phyloP scores from a whole-genome alignment of 2,888 invertebrate genomes.

The Dione vanillae region DNA sequence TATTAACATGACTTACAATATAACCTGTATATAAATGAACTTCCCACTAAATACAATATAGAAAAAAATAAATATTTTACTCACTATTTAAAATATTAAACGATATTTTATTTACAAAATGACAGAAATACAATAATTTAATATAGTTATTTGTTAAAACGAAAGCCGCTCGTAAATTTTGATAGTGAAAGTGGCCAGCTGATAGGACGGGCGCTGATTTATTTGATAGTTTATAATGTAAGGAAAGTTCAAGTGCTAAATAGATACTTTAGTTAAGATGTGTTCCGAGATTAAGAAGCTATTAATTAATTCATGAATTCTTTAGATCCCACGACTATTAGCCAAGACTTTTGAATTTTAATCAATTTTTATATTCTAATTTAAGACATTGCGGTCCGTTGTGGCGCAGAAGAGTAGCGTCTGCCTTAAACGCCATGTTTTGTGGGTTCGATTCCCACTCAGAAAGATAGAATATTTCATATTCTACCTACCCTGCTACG shows the following conservation, averaged over 20 bases:
- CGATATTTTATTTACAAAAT: background rate
- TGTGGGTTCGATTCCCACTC: no score
- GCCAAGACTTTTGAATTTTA: no score
- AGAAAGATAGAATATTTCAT: no score
- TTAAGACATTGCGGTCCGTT: no score
- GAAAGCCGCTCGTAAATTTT: slow-evolving; percentile 56
- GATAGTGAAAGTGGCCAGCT: slow-evolving; percentile 58
- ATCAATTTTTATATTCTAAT: no score
- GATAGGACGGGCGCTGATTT: slow-evolving; percentile 46
- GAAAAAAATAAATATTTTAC: background rate
- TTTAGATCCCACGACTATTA: no score
- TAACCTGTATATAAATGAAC: background rate
- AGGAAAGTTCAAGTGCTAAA: slow-evolving; percentile 25
- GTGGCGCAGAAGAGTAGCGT: no score
- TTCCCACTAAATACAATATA: background rate
- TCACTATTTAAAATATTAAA: slow-evolving; percentile 12
- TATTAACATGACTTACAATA: background rate
- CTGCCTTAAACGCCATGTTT: no score
- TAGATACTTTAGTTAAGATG: background rate
- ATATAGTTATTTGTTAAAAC: slow-evolving; percentile 46
- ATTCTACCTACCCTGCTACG: no score
- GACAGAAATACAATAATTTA: slow-evolving; percentile 40
- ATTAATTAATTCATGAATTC: background rate
- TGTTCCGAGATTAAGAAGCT: slow-evolving; percentile 2
- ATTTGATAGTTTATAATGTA: slow-evolving; percentile 38